Evolutionary conservation across 2,113 vertebrate species (phyloP).

Genomic region (Anarrhichthys ocellatus): DNA sequence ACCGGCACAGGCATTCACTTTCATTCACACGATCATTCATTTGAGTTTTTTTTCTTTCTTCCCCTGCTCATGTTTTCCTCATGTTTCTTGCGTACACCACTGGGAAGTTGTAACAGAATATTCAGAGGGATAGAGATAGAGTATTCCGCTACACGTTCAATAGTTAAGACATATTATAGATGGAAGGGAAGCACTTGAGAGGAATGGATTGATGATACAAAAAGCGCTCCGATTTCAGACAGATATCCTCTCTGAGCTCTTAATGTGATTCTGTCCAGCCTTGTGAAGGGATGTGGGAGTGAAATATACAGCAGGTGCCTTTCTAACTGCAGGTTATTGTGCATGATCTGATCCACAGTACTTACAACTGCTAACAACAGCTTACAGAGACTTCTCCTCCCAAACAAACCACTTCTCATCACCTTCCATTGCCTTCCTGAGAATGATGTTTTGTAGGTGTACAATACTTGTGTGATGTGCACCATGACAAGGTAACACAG

Average conservation of each 20-base stretch:
- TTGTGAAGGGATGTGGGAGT: conserved; percentile 27
- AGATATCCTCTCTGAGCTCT: conserved; percentile 16
- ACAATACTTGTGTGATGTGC: conserved; percentile 48
- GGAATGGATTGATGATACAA: not conserved
- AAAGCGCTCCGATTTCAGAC: not conserved
- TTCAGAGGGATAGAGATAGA: conserved; percentile 2
- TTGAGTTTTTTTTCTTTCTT: fast-evolving
- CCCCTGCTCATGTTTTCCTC: not conserved
- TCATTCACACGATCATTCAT: conserved; percentile 12
- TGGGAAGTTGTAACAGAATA: not conserved
- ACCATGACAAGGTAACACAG: conserved; percentile 42
- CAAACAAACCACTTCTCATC: conserved; percentile 27
- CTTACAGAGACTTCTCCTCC: conserved; percentile 18
- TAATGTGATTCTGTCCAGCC: conserved; percentile 13
- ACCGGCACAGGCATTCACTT: not conserved
- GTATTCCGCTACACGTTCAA: not conserved
- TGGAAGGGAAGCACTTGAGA: not conserved
- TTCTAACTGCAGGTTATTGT: conserved; percentile 64
- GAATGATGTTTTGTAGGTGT: conserved; percentile 58
- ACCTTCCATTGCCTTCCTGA: conserved; percentile 40
- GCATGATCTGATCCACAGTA: conserved; percentile 51
- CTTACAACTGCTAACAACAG: conserved; percentile 20
- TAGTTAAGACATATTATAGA: conserved; percentile 4
- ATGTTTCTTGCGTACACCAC: conserved; percentile 2
- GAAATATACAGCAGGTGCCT: conserved; percentile 74